Conservation (phyloP, 2,113 vertebrate species). For the Cryptomyrus ogoouensis region DNA sequence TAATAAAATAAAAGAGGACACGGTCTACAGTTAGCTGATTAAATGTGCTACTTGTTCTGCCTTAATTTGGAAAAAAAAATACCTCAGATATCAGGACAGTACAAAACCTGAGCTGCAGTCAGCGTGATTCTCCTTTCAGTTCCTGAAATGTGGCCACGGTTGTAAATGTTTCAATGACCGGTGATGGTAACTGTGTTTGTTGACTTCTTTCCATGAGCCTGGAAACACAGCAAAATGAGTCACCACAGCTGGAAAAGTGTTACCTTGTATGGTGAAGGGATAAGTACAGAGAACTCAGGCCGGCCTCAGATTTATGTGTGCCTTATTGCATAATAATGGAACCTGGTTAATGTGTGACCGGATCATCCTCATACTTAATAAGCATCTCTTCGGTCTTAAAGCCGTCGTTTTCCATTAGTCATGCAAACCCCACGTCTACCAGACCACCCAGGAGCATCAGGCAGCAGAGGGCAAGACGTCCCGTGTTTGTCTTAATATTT, state of each 20-base stretch:
- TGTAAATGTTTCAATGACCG: not conserved
- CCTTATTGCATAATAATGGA: not conserved
- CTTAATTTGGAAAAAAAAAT: not conserved
- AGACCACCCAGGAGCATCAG: constrained; percentile 41
- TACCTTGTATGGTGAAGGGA: constrained; percentile 44
- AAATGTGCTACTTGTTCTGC: not conserved
- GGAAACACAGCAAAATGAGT: not conserved
- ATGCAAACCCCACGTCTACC: constrained; percentile 37
- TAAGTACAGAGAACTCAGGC: constrained; percentile 41
- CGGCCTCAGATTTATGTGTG: constrained; percentile 43
- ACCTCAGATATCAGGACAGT: not conserved
- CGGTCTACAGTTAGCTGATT: not conserved
- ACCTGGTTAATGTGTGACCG: constrained; percentile 46
- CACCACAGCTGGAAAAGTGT: not conserved
- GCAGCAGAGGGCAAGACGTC: not conserved
- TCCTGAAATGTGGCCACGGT: not conserved
- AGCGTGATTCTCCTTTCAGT: not conserved
- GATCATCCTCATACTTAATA: constrained; percentile 45
- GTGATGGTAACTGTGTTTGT: not conserved
- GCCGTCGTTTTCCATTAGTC: not conserved
- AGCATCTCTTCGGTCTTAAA: constrained; percentile 37
- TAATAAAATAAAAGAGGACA: constrained; percentile 1
- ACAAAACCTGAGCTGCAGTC: not conserved
- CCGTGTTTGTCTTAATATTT: not conserved
- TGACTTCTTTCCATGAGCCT: not conserved